Evolutionary conservation across 2,113 vertebrate species (phyloP).

Genomic region (Thomomys bottae): DNA sequence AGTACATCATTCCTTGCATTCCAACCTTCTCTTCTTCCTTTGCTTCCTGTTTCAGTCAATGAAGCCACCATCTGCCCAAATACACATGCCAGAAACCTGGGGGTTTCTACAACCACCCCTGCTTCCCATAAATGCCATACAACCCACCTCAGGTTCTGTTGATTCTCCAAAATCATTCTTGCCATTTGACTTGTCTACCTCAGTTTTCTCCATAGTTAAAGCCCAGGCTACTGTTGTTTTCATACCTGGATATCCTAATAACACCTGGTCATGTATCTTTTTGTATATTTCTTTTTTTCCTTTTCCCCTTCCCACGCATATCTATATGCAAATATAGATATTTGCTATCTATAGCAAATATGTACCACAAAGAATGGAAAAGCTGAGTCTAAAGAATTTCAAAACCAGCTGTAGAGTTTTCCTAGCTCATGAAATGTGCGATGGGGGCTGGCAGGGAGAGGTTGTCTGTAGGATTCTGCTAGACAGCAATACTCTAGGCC

Average conservation of each 20-base stretch:
- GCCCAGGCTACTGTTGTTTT: not conserved
- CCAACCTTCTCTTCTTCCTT: constrained; percentile 3
- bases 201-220: not conserved
- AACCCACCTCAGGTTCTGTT: not conserved
- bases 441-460: too few relatives aligned
- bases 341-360: not conserved
- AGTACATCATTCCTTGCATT: not conserved
- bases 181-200: not conserved
- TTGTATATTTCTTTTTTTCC: constrained; percentile 4
- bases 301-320: not conserved
- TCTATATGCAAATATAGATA: not conserved
- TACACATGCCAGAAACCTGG: constrained; percentile 20
- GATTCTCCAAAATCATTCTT: not conserved
- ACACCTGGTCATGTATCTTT: not conserved
- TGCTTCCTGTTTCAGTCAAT: constrained; percentile 9
- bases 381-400: not conserved
- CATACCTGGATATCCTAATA: not conserved
- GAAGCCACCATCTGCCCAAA: constrained; percentile 34
- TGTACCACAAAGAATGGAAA: constrained; percentile 6
- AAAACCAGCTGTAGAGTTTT: not conserved
- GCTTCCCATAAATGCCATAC: not conserved
- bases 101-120: not conserved
- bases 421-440: not conserved
- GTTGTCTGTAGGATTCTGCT: not conserved
- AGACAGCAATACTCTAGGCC: not conserved